Evolutionary conservation across 1,140 invertebrate species (phyloP), one percentile per base, ranked within the genome.

Genomic region (Intoshia linei): DNA sequence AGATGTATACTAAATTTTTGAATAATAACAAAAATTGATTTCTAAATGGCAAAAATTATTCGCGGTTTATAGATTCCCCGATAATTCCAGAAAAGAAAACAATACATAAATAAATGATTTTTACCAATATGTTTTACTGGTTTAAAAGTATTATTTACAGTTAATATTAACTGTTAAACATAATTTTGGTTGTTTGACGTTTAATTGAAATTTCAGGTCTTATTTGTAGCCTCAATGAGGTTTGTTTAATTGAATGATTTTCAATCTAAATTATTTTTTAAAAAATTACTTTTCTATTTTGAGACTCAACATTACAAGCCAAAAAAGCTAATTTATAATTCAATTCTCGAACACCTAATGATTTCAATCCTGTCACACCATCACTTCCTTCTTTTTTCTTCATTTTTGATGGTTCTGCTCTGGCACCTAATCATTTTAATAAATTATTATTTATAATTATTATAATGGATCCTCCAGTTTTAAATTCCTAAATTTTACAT

Each of bases 271-370:
- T n/a, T 30, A 18, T 23, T 30, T 24, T 34, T 20, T 4, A 27
- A 15, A 18, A 31, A 52, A 50, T 52, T 53, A 70, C 68, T 48
- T 73, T 67, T 1, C 71, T 66, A 42, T 73, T 79, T 5, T 75
- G 75, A 0, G 74, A 66, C 41, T 71, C 68, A 3, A 92, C 72
- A 47, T 73, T 75, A 53, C 78, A 90, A 0, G 83, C 78, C 24
- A 95, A 59, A 59, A 93, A 98, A 18, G 83, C 75, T 49, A 87
- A 69, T 51, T 71, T 70, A 51, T 98, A 95, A 49, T 79, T 76
- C 4, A 98, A 62, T 52, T 98, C 87, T 30, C 84, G 62, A 1
- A 93, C 79, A 40, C 90, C 90, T 3, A 98, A 64, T 3, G 77
- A 68, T 54, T 87, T 90, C 2, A 92, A 54, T 2, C 83, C 83